Percentiles rank a stretch among this genome's conserved stretches.
These are phyloP conservation scores for Myotis lucifugus DNA, from an alignment of 2,113 vertebrate genomes.

Conservation along the genomic window DNA sequence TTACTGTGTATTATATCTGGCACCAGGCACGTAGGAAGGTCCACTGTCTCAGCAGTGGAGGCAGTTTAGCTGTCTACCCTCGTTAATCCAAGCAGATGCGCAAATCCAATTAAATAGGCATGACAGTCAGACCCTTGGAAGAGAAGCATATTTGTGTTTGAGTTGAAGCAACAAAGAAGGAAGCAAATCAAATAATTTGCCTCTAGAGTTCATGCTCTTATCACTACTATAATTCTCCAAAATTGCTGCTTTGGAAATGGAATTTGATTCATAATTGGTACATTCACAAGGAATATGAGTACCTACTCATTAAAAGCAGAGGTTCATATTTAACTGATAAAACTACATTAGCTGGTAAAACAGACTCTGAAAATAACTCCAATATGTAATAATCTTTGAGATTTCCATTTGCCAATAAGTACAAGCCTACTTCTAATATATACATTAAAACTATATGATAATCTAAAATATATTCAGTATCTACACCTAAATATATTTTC, in stretches of 20 bases:
- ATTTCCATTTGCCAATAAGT: neutral
- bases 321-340: neutral
- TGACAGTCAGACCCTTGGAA: slow-evolving; percentile 7
- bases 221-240: neutral
- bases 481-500: neutral
- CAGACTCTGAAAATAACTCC: neutral
- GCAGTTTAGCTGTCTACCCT: neutral
- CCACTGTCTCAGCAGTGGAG: neutral
- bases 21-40: neutral
- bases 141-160: neutral
- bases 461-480: neutral
- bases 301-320: slow-evolving; percentile 12
- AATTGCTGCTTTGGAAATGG: slow-evolving; percentile 9
- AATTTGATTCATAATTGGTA: neutral
- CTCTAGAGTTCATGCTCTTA: neutral
- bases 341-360: neutral
- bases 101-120: slow-evolving; percentile 1
- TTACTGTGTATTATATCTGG: neutral
- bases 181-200: slow-evolving; percentile 5
- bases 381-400: neutral
- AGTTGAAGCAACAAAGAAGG: slow-evolving; percentile 20
- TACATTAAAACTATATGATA: neutral
- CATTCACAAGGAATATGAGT: neutral
- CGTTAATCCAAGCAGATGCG: neutral
- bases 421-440: neutral